Base-by-base conservation (phyloP, 2,888 invertebrate genomes). In the Himalopsyche tibetana region DNA sequence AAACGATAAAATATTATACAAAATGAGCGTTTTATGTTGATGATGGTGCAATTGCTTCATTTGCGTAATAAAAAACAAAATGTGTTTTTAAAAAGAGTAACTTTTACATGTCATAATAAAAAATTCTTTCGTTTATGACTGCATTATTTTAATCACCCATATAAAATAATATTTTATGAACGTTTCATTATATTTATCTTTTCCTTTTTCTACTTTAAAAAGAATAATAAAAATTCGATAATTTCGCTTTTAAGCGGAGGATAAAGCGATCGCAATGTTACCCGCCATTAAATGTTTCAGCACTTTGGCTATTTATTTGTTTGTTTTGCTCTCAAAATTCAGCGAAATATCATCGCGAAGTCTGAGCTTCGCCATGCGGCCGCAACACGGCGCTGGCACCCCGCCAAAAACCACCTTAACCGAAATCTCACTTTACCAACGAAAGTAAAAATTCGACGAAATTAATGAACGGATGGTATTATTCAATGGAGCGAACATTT, bases 371-470 rank as follows among this genome's bases (percentile, higher is more conserved):
- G 45, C 12, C 42, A 36, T 42, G 19, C 42, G 11, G 80, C 80
- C 80, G 45, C 80, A 45, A 80, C 80, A 80, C 80, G 80, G 80
- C 80, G 42, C 80, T 80, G 80, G 80, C 80, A n/a, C 45, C 19
- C 80, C 11, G 40, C 80, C 80, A 80, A 80, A 51, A 74, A n/a
- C 80, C 80, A 80, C 80, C 80, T 80, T 42, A 80, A 51, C 80
- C 45, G 80, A 80, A n/a, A 42, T 74, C 36, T 12, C 74, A 74
- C 11, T 74, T 12, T 19, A 12, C 74, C 36, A 69, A 11, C 74
- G 36, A 74, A 69, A 74, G 74, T 36, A 38, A 74, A 74, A 38
- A 74, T 74, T 74, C 74, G 74, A 74, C 74, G 19, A 74, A 28
- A 36, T 74, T 74, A 74, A 74, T 36, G 38, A 74, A 74, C 74